Evolutionary conservation across 2,888 invertebrate genomes (phyloP).

Genomic region (Drosophila yooni): DNA sequence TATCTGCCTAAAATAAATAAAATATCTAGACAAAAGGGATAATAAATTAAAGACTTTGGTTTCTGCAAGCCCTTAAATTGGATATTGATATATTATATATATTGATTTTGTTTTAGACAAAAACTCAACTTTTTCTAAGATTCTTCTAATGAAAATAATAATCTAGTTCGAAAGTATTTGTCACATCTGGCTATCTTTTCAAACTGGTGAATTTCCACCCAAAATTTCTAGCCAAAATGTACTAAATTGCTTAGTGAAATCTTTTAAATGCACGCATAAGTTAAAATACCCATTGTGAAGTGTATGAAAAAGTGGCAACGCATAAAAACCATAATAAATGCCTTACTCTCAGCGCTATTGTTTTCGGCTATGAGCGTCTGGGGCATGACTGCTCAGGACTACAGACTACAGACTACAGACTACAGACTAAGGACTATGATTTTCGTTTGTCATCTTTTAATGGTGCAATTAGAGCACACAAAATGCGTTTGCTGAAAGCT

Average conservation of each 20-base stretch:
- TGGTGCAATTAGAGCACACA: constrained; percentile 78
- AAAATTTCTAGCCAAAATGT: background rate
- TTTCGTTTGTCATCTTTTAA: constrained; percentile 79
- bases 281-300: constrained; percentile 5
- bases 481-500: constrained; percentile 79
- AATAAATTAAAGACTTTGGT: no score
- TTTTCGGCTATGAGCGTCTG: constrained; percentile 46
- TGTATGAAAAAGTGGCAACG: constrained; percentile 52
- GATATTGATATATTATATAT: no score
- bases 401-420: constrained; percentile 4
- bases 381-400: constrained; percentile 15
- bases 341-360: constrained; percentile 54
- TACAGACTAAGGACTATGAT: constrained; percentile 21
- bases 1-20: background rate
- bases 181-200: background rate
- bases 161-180: background rate
- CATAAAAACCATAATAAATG: constrained; percentile 79
- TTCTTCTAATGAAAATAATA: background rate
- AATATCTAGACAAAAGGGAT: background rate
- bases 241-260: background rate
- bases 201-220: background rate
- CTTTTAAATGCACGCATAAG: background rate
- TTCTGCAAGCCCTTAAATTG: background rate
- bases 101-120: background rate
- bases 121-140: background rate